Conservation (phyloP, 2,113 vertebrate genomes). For the Psilopsiagon aymara region DNA sequence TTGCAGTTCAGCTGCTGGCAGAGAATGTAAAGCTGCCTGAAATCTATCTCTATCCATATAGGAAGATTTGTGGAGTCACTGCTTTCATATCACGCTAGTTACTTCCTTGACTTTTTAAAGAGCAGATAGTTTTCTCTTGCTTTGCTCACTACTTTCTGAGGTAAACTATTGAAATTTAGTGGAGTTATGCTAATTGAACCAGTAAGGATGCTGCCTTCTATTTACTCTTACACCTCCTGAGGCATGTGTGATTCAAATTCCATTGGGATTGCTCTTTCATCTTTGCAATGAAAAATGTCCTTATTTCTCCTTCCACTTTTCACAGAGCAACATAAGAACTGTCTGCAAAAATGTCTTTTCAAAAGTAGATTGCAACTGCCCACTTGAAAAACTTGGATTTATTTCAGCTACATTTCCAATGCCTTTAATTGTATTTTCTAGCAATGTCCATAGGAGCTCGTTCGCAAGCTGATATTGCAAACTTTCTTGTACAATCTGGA, state of each 20-base stretch:
- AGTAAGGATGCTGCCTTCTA: not conserved
- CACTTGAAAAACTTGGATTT: not conserved
- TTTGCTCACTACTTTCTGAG: not conserved
- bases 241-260: not conserved
- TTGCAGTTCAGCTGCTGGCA: not conserved
- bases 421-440: not conserved
- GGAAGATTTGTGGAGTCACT: not conserved
- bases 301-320: not conserved
- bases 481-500: not conserved
- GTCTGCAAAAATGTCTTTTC: not conserved
- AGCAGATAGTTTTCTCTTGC: not conserved
- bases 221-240: not conserved
- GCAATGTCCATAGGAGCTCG: not conserved
- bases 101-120: not conserved
- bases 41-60: not conserved
- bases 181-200: not conserved
- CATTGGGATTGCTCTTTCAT: not conserved
- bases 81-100: not conserved
- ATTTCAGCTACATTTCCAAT: not conserved
- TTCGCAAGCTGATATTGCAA: not conserved
- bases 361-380: not conserved
- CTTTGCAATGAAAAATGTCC: not conserved
- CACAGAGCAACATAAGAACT: not conserved
- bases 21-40: not conserved
- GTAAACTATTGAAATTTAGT: not conserved